Base-by-base conservation (phyloP, 2,888 invertebrate genomes). In the Megamerina dolium region DNA sequence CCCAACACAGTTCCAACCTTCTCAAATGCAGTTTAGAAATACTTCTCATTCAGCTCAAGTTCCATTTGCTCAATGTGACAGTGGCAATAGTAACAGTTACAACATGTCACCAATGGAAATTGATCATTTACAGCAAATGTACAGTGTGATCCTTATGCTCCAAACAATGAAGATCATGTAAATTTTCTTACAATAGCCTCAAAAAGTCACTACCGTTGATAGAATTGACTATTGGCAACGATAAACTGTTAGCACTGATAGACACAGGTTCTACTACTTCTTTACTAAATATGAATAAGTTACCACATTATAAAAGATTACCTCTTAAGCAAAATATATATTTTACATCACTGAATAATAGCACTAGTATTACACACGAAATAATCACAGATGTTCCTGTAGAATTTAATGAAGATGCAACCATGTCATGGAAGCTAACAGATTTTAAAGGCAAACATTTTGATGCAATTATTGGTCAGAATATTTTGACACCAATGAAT, bases 341-440 rank as follows among this genome's bases (percentile, higher is more conserved):
- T 49, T 52, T 44, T 42, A n/a, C 46, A 17, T 49, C 46, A 19
- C 34, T 50, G 20, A 53, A 49, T 41, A 45, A 45, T 17, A 45
- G 32, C 26, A 41, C 40, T 20, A 36, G 34, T 23, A 40, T 49
- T 18, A 44, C 48, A 12, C 32, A 48, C 20, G 48, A 53, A 46
- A 52, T 50, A 34, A 43, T 49, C 20, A 45, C 52, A 31, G 17
- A 46, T 37, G 26, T 52, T n/a, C 46, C 51, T 10, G 3, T 36
- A 33, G 50, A 51, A 41, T 54, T 53, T 35, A 39, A 49, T 27
- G 39, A 43, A 43, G 40, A 50, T 32, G 45, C 45, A 12, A 49
- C 37, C 27, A 54, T 54, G 49, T 48, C 43, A n/a, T 52, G 45
- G 38, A 50, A 54, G 31, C 41, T 51, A 21, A 27, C 48, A n/a